Evolutionary conservation across 2,888 invertebrate species (phyloP), one percentile per base, ranked within the genome.

Genomic region (Ashinkailepas kermadecensis): DNA sequence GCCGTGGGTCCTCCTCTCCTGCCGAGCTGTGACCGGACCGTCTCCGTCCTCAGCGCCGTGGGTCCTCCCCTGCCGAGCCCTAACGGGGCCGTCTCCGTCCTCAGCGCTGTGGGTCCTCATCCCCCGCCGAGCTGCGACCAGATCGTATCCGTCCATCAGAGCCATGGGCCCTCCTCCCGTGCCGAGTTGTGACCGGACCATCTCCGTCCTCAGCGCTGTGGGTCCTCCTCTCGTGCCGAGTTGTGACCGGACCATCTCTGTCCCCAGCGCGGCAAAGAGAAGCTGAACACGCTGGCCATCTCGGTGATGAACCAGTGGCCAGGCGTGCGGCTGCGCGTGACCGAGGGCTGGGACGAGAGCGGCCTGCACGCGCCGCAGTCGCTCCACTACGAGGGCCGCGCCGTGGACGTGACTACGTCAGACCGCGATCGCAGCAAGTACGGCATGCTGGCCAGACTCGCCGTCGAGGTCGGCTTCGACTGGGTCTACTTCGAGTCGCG

Each of bases 231-330:
- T 4, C 39, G 39, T 39, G 39, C 39, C 39, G 39, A 39, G 39
- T 4, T 4, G 2, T 39, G 39, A 39, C 39, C 39, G 39, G 39
- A 13, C 70, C 70, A 7, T 57, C 9, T 57, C n/a, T 1, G 10
- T 58, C 93, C 93, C 81, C 92, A 97, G 98, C 92, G 97, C 87
- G 96, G 97, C 89, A 96, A 95, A 88, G 97, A 97, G 89, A 96
- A 95, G 88, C 89, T 98, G 86, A 95, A 97, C 89, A 95, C 95
- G 82, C 89, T 98, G 87, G 96, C 97, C 82, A 95, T 97, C 87
- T 94, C 95, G 86, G 97, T 98, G 88, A 96, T 97, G 95, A 97
- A 97, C 90, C 95, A 95, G 88, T 98, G 98, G 97, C 97, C 97
- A 0, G 95, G 96, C n/a, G 93, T 97, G 84, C 91, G 92, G 85